Evolutionary conservation across 1,140 invertebrate species (phyloP), one percentile per base, ranked within the genome.

Genomic region (Gryon sp.): DNA sequence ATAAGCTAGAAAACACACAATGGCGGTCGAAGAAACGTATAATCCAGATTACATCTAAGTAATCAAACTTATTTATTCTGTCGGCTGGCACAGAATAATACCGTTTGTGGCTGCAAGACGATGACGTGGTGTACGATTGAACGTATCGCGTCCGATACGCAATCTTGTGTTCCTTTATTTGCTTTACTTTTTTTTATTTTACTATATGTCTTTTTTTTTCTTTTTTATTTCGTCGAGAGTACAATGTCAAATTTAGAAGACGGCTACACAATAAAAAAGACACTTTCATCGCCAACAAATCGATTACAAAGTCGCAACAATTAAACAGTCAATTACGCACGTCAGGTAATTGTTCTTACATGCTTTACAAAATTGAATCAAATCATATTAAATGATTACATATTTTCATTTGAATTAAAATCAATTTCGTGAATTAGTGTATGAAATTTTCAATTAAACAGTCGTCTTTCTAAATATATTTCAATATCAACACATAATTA

Each of bases 1-100:
- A 65, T 57, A 68, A 55, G 12, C 45, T 57, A 48, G 24, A 53
- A 53, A 70, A 62, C 36, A 69, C 41, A 70, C 53, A 59, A 70
- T 52, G 45, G 60, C 24, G 36, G 14, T 18, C 28, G 24, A 60
- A 43, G 55, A 43, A 34, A 43, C 26, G 20, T 53, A 55, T 36
- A 48, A 72, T 65, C 70, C 41, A 41, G 70, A 74, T 74, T 66
- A 74, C 34, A 74, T 57, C 53, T 57, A 52, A 66, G 53, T 50
- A 74, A 66, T 74, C 52, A 34, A 48, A 66, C 36, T 74, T 74
- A 53, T 73, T 63, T 66, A 43, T 63, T 63, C 22, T 22, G 38
- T 1, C 38, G 22, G 18, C 18, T 20, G 40, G 32, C 28, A 30
- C 15, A 1, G 18, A 28, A 48, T 41, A 43, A 55, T 36, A 16